phyloP scores from a whole-genome alignment of 2,888 invertebrate species.

The Cordilura impudica region DNA sequence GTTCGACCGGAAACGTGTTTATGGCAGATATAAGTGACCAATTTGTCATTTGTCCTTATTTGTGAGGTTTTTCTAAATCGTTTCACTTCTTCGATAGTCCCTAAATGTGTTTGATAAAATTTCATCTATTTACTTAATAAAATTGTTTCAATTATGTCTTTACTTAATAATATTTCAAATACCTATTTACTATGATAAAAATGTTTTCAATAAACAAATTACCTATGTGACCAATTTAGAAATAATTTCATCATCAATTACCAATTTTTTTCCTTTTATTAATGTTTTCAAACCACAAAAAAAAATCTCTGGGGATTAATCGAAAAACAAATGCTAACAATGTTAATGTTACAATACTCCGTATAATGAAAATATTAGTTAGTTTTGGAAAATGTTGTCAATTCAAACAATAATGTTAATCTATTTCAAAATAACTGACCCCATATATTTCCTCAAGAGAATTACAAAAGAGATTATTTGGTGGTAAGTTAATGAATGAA shows the following conservation, averaged over 20 bases:
- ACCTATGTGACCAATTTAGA: conserved; percentile 50
- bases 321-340: conserved; percentile 23
- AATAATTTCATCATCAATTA: not conserved
- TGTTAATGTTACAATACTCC: not conserved
- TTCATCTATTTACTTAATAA: conserved; percentile 51
- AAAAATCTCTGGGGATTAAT: conserved; percentile 47
- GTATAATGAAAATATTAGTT: not conserved
- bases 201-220: conserved; percentile 48
- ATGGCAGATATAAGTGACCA: too few species aligned
- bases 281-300: conserved; percentile 45
- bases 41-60: too few species aligned
- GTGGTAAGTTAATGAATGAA: not conserved
- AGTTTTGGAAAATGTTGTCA: not conserved
- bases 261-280: not conserved
- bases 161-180: conserved; percentile 34
- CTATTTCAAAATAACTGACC: too few species aligned
- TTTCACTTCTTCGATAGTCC: conserved; percentile 30
- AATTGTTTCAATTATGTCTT: too few species aligned
- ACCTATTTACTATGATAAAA: conserved; percentile 53
- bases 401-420: too few species aligned
- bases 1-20: too few species aligned
- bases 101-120: conserved; percentile 31
- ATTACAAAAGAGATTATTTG: not conserved
- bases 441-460: too few species aligned
- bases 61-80: too few species aligned